Evolutionary conservation across 2,888 invertebrate genomes (phyloP).

Genomic region (Harpagoxenus sublaevis): DNA sequence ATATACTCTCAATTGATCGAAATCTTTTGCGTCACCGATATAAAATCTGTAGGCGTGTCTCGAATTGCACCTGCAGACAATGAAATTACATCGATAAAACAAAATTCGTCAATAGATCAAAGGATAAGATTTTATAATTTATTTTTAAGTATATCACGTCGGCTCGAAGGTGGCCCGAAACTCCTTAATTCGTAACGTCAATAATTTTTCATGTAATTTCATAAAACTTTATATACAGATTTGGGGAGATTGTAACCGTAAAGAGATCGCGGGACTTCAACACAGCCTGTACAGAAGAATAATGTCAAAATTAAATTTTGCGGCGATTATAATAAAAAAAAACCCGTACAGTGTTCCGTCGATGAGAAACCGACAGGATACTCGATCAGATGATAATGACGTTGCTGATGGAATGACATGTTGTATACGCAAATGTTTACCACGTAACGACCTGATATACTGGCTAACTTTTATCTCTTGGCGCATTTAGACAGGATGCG

Average conservation of each 20-base stretch:
- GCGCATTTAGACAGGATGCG: not conserved
- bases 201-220: constrained; percentile 3
- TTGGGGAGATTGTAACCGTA: not conserved
- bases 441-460: constrained; percentile 18
- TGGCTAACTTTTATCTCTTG: constrained; percentile 24
- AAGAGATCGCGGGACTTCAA: not conserved
- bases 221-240: not conserved
- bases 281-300: constrained; percentile 16
- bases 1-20: not conserved
- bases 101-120: not conserved
- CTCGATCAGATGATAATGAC: constrained; percentile 21
- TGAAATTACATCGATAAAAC: not conserved
- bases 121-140: constrained; percentile 1
- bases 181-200: not conserved
- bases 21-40: not conserved
- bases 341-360: not conserved
- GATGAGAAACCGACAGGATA: constrained; percentile 22
- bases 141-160: not conserved
- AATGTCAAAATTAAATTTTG: constrained; percentile 13
- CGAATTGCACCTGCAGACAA: not conserved
- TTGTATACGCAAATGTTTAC: constrained; percentile 40
- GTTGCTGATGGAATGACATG: constrained; percentile 29
- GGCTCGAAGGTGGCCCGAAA: not conserved
- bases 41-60: not conserved
- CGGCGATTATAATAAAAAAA: constrained; percentile 14